Percentiles rank a stretch among this genome's conserved stretches.
Evolutionary conservation across 2,888 invertebrate genomes (phyloP).

Genomic region (Lepeophtheirus nordmannii): DNA sequence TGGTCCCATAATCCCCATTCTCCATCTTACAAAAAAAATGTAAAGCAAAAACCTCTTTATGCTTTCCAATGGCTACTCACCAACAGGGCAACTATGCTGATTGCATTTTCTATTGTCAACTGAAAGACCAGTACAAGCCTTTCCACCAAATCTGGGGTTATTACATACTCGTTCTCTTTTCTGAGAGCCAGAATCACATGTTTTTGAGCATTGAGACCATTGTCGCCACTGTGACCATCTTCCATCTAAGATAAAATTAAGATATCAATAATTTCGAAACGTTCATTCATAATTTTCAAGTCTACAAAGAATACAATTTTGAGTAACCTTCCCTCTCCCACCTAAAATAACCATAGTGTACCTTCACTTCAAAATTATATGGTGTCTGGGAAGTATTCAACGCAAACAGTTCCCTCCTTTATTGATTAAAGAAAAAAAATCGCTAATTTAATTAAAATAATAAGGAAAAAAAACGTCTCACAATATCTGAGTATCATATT

Average conservation of each 20-base stretch:
- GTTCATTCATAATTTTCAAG: not conserved
- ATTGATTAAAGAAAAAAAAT: no score
- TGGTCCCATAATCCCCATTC: not conserved
- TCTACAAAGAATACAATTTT: no score
- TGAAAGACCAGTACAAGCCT: not conserved
- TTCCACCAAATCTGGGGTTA: not conserved
- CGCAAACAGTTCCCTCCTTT: no score
- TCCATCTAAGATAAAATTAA: not conserved
- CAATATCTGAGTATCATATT: no score
- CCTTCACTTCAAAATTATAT: no score
- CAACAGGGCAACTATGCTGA: not conserved
- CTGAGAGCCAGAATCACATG: not conserved
- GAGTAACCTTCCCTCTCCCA: no score
- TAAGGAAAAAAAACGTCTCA: no score
- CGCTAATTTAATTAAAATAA: no score
- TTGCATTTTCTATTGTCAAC: not conserved
- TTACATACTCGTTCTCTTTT: not conserved
- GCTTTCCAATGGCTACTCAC: not conserved
- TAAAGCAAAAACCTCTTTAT: no score
- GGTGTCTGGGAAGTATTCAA: no score
- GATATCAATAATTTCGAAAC: not conserved
- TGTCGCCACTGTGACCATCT: conserved; percentile 1
- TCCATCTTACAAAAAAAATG: not conserved
- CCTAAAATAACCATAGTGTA: no score
- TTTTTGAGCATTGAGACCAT: not conserved